phyloP scores from a whole-genome alignment of 2,113 vertebrate genomes.

The Beaufortia kweichowensis region DNA sequence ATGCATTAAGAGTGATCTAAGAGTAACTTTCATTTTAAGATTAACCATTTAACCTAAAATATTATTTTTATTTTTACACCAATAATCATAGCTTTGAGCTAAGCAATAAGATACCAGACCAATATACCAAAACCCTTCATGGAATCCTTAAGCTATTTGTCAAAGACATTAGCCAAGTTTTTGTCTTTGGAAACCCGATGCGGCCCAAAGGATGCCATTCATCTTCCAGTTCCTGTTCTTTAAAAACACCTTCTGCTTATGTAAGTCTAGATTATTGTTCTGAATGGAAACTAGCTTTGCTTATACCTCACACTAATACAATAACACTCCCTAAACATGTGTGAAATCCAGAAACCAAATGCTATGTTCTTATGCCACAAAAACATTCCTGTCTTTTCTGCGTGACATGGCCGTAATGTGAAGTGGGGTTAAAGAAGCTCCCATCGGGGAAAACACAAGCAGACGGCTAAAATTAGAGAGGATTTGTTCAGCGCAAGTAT shows the following conservation, averaged over 20 bases:
- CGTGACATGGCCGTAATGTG: background rate
- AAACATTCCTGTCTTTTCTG: constrained; percentile 49
- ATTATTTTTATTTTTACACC: too few relatives aligned
- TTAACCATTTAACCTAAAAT: too few relatives aligned
- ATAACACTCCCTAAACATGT: background rate
- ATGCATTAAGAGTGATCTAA: too few relatives aligned
- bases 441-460: constrained; percentile 48
- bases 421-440: constrained; percentile 17
- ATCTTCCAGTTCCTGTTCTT: constrained; percentile 30
- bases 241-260: constrained; percentile 30
- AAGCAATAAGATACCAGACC: too few relatives aligned
- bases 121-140: constrained; percentile 12
- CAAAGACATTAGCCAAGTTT: background rate
- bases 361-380: constrained; percentile 27
- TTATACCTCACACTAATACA: background rate
- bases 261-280: constrained; percentile 26
- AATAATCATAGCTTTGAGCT: too few relatives aligned
- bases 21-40: too few relatives aligned
- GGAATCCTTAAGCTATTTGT: constrained; percentile 9
- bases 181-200: constrained; percentile 19
- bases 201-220: constrained; percentile 27
- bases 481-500: constrained; percentile 53
- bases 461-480: constrained; percentile 59
- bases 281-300: constrained; percentile 25
- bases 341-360: constrained; percentile 2